phyloP scores from a whole-genome alignment of 2,888 invertebrate genomes.

The Agrilus cyanescens region DNA sequence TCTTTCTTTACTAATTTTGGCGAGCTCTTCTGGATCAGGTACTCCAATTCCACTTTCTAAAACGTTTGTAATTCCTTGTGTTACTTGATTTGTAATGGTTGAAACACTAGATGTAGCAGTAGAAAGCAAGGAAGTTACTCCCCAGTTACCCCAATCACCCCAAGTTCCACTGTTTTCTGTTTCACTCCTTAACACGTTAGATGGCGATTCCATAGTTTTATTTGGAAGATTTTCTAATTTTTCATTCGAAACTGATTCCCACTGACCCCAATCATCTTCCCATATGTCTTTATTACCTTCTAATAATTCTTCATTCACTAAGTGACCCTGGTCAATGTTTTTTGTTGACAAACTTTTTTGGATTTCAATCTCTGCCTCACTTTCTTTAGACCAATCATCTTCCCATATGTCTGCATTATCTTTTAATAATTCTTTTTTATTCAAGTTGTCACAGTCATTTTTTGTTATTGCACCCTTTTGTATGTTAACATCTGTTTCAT shows the following conservation, averaged over 20 bases:
- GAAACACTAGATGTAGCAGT: slow-evolving; percentile 66
- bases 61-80: slow-evolving; percentile 65
- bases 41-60: slow-evolving; percentile 74
- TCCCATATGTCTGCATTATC: slow-evolving; percentile 35
- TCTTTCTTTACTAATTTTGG: slow-evolving; percentile 35
- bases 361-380: too few species aligned
- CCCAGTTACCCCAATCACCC: slow-evolving; percentile 64
- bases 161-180: slow-evolving; percentile 20
- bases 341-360: slow-evolving; percentile 1
- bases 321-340: slow-evolving; percentile 4
- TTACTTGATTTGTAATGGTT: slow-evolving; percentile 68
- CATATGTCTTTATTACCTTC: slow-evolving; percentile 32
- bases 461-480: slow-evolving; percentile 5
- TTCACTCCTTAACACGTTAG: background rate
- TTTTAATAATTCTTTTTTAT: slow-evolving; percentile 4
- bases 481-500: background rate
- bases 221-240: slow-evolving; percentile 11
- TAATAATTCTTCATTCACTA: slow-evolving; percentile 3
- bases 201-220: slow-evolving; percentile 9
- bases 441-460: background rate
- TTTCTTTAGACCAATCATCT: slow-evolving; percentile 18
- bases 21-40: slow-evolving; percentile 71
- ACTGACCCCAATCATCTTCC: slow-evolving; percentile 30
- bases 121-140: slow-evolving; percentile 58
- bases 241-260: slow-evolving; percentile 18